A percentile compares a stretch with the other conserved stretches of the same genome.
Conservation (phyloP, 2,113 vertebrate species). For the Bujurquina vittata region DNA sequence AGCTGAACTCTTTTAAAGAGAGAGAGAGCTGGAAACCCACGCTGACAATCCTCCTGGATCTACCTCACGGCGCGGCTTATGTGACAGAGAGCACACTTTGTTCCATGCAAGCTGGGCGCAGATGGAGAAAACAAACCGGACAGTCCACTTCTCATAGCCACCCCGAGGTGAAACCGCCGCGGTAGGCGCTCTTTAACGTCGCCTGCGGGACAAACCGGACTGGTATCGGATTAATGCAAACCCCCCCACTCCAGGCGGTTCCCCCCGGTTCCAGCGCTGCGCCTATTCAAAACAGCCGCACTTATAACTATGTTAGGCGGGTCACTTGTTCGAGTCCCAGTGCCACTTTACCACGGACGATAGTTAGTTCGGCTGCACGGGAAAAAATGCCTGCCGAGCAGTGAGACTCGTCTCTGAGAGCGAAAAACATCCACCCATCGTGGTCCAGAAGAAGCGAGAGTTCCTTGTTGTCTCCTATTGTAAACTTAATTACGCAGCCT, state of each 20-base stretch:
- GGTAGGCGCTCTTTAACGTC: slow-evolving; percentile 9
- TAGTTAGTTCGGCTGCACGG: slow-evolving; percentile 28
- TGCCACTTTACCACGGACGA: slow-evolving; percentile 35
- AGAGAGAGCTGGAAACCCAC: background rate
- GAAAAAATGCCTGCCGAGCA: slow-evolving; percentile 3
- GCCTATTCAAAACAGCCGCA: slow-evolving; percentile 23
- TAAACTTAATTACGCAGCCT: slow-evolving; percentile 38
- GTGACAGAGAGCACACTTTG: slow-evolving; percentile 57
- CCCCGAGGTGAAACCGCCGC: slow-evolving; percentile 31
- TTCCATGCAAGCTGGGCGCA: slow-evolving; percentile 50
- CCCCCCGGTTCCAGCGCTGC: slow-evolving; percentile 11
- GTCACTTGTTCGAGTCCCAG: slow-evolving; percentile 63
- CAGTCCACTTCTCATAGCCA: slow-evolving; percentile 57
- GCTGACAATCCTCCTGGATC: slow-evolving; percentile 7
- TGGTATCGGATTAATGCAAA: background rate
- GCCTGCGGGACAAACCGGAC: background rate
- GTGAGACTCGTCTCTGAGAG: background rate
- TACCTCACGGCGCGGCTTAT: slow-evolving; percentile 24
- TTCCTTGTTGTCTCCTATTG: slow-evolving; percentile 18
- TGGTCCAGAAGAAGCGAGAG: slow-evolving; percentile 41
- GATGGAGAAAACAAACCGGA: slow-evolving; percentile 53
- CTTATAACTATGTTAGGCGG: slow-evolving; percentile 41
- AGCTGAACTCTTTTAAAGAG: slow-evolving; percentile 17
- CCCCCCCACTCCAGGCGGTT: slow-evolving; percentile 1
- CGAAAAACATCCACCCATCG: slow-evolving; percentile 32